A percentile compares a stretch with the other conserved stretches of the same genome.
phyloP scores from a whole-genome alignment of 1,140 invertebrate species.

The Agrilus planipennis region DNA sequence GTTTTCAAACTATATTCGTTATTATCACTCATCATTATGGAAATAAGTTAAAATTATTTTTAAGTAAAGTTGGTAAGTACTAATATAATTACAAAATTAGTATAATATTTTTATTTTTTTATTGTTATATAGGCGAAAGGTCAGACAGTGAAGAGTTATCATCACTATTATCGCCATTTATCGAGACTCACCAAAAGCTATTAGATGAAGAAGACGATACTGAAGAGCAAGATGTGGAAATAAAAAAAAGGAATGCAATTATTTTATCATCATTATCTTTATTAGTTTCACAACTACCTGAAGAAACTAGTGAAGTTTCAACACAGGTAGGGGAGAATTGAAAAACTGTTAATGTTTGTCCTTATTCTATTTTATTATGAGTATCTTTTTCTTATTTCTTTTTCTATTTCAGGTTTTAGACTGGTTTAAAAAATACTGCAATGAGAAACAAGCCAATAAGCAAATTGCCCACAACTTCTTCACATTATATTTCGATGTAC shows the following conservation, averaged over 20 bases:
- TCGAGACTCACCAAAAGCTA: constrained; percentile 26
- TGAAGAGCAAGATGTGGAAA: constrained; percentile 19
- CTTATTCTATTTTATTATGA: neutral
- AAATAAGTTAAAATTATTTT: constrained; percentile 35
- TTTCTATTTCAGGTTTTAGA: constrained; percentile 30
- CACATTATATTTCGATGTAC: constrained; percentile 19
- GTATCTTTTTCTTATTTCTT: neutral
- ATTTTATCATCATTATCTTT: constrained; percentile 33
- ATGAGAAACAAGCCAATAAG: constrained; percentile 23
- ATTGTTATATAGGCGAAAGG: no score
- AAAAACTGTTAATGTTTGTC: constrained; percentile 1
- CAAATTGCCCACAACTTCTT: constrained; percentile 16
- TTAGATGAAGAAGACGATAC: constrained; percentile 28
- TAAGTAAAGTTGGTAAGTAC: constrained; percentile 37
- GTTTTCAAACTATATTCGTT: constrained; percentile 41
- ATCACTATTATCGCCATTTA: constrained; percentile 14
- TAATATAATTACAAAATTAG: no score
- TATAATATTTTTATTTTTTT: constrained; percentile 11
- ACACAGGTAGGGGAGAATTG: constrained; percentile 20
- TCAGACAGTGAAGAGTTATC: constrained; percentile 14
- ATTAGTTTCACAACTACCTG: constrained; percentile 32
- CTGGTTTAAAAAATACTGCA: constrained; percentile 32
- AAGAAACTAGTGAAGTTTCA: constrained; percentile 19
- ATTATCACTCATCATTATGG: constrained; percentile 35
- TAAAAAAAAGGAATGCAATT: constrained; percentile 32